These are phyloP conservation scores for Rhingia campestris DNA, from an alignment of 2,888 invertebrate species.

Conservation along the genomic window DNA sequence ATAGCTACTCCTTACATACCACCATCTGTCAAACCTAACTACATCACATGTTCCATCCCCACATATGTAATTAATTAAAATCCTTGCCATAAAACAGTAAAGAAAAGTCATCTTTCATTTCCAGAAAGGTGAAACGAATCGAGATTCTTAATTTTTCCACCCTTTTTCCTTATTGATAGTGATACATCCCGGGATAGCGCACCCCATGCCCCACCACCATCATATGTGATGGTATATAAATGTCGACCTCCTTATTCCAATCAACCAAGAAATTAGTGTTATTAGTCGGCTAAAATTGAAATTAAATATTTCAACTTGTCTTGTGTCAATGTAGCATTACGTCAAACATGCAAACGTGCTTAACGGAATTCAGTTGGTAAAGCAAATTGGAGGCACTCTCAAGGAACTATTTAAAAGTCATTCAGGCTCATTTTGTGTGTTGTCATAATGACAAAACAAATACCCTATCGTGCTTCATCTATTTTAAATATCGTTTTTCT, in stretches of 20 bases:
- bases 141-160: slow-evolving; percentile 28
- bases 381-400: slow-evolving; percentile 7
- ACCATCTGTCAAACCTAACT: slow-evolving; percentile 18
- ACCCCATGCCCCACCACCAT: slow-evolving; percentile 17
- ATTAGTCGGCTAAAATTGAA: slow-evolving; percentile 68
- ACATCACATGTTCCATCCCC: not conserved
- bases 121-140: slow-evolving; percentile 51
- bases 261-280: slow-evolving; percentile 62
- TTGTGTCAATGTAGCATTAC: slow-evolving; percentile 51
- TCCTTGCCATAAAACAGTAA: slow-evolving; percentile 30
- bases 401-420: slow-evolving; percentile 69
- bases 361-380: not conserved
- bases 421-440: slow-evolving; percentile 70
- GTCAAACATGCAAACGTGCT: slow-evolving; percentile 12
- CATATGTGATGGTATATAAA: not conserved
- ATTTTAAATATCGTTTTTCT: slow-evolving; percentile 65
- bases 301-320: slow-evolving; percentile 71
- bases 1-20: slow-evolving; percentile 3
- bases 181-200: not conserved
- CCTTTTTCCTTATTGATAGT: slow-evolving; percentile 18
- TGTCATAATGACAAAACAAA: slow-evolving; percentile 83
- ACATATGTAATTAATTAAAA: slow-evolving; percentile 59
- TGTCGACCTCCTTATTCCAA: slow-evolving; percentile 38
- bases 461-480: slow-evolving; percentile 74
- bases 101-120: slow-evolving; percentile 18